Evolutionary conservation across 2,888 invertebrate genomes (phyloP), one percentile per base, ranked within the genome.

Genomic region (Meloe dianella): DNA sequence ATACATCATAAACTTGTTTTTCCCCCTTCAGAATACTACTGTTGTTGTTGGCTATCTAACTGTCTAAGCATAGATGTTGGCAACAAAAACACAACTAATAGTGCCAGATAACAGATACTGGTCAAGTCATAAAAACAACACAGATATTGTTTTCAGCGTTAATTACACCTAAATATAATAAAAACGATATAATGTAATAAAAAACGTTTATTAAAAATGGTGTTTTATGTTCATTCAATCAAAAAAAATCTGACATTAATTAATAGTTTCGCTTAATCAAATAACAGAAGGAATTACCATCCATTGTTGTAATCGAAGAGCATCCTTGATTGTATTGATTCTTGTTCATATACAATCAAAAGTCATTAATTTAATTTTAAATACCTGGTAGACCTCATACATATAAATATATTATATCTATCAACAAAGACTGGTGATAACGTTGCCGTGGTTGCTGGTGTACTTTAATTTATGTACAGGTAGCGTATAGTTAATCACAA

Each of bases 91-190:
- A 32, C 29, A 12, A 22, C 12, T 30, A 30, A 57, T 57, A 32
- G 30, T 58, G 58, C 58, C 57, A 29, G 30, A 41, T 12, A 17
- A 41, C 30, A 57, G 57, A 32, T 32, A 60, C 29, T 24, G 30
- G 22, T 35, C 61, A 29, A 61, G 20, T 51, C 68, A 60, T 65
- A 63, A 68, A 69, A 69, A 69, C 30, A 35, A 58, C 32, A 56
- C 69, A 47, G 62, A 69, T 73, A 74, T 74, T 74, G 71, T 72
- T 65, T 71, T 63, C 71, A 69, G 73, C 71, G 73, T 74, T 74
- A 73, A 74, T 74, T 73, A 71, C 72, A 60, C 41, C 64, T 61
- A 67, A 67, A 71, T 69, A 66, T 68, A 67, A 71, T 69, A 71
- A 71, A 60, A 67, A 64, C 64, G 29, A 51, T 63, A 63, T n/a